phyloP scores from a whole-genome alignment of 1,140 invertebrate species.

The Zeugodacus cucurbitae region DNA sequence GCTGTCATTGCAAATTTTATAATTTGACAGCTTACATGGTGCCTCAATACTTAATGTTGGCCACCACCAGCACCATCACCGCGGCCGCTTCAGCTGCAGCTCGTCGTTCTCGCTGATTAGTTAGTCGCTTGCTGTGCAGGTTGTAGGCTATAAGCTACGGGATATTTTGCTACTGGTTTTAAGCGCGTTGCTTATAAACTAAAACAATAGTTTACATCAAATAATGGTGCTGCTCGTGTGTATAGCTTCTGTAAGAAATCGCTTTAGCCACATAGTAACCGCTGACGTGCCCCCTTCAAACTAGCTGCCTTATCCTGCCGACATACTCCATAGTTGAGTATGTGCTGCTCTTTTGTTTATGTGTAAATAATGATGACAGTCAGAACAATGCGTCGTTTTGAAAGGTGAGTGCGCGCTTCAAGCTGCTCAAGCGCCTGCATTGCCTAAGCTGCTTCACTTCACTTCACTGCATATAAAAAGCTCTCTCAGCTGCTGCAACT shows the following conservation, averaged over 20 bases:
- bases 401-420: slow-evolving; percentile 37
- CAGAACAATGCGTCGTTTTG: slow-evolving; percentile 27
- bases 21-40: slow-evolving; percentile 64
- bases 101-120: slow-evolving; percentile 13
- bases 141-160: background rate
- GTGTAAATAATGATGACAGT: slow-evolving; percentile 31
- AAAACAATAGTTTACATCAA: background rate
- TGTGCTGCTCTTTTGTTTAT: background rate
- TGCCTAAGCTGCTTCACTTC: background rate
- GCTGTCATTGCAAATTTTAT: slow-evolving; percentile 65
- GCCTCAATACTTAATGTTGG: slow-evolving; percentile 35
- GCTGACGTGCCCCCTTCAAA: background rate
- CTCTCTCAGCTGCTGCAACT: background rate
- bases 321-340: background rate
- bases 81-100: background rate
- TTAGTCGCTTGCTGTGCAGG: background rate
- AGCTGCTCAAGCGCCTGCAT: background rate
- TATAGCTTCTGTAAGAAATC: background rate
- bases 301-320: background rate
- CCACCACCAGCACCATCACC: background rate
- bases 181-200: background rate
- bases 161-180: slow-evolving; percentile 9
- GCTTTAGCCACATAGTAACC: background rate
- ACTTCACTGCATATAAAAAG: background rate
- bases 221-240: background rate